Base-by-base conservation (phyloP, 2,113 vertebrate species). In the Paratilapia polleni region DNA sequence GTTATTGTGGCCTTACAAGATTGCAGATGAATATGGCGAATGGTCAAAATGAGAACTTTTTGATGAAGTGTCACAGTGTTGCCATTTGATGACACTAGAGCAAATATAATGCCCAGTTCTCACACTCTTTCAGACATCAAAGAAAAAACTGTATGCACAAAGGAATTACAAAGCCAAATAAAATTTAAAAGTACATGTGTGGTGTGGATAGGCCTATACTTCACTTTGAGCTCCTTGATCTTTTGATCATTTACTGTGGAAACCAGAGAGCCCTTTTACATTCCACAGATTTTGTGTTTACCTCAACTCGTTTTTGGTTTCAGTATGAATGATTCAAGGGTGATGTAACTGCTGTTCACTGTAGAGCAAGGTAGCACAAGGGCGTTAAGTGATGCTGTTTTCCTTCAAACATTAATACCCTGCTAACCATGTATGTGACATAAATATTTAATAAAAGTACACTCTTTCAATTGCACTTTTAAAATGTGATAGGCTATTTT, bases 341-440 rank as follows among this genome's bases (percentile, higher is more conserved):
- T 94, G 94, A 94, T 93, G 94, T 84, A 94, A 93, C 70, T 47
- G 79, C 83, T 83, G 91, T 81, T 92, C 92, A 92, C 89, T 85
- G 86, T 83, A 83, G 86, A 64, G 88, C 77, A 83, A 91, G 84
- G 88, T 87, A 87, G 84, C 85, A 87, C 89, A 79, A 79, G 84
- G 81, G 82, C 64, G 43, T 92, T 78, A 78, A 90, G 85, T 13
- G 80, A 85, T 80, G 84, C 80, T 56, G 57, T 88, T 83, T 84
- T 60, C 84, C 83, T 88, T 87, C 88, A 85, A 82, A 85, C 76
- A 68, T 73, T 76, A 81, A 86, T 82, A 86, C 76, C 78, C 87
- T 24, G 34, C 87, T 66, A 89, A 85, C 79, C 86, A 83, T 83
- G 78, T 82, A 73, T 89, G 81, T 89, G 83, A 79, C 82, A 89